Evolutionary conservation across 1,140 invertebrate genomes (phyloP).

Genomic region (Drosophila lacertosa): DNA sequence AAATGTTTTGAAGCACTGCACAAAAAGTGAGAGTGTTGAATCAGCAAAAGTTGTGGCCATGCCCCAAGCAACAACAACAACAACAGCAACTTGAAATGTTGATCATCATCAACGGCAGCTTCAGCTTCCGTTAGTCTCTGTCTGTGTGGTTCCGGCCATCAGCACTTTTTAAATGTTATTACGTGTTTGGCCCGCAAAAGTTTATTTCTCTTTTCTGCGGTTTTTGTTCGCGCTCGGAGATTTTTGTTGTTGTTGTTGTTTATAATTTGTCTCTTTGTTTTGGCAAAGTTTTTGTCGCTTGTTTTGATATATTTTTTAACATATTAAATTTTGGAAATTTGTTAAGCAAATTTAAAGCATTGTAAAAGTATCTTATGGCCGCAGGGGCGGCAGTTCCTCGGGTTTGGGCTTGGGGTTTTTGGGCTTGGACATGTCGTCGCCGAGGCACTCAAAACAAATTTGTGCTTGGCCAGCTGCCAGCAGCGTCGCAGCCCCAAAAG

Average conservation of each 20-base stretch:
- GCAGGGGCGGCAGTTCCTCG: background rate
- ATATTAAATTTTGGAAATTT: conserved; percentile 55
- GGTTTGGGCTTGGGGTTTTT: conserved; percentile 41
- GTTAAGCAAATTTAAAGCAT: conserved; percentile 42
- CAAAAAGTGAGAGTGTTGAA: conserved; percentile 52
- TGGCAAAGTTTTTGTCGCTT: conserved; percentile 9
- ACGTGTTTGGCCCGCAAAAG: conserved; percentile 55
- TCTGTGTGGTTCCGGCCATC: conserved; percentile 30
- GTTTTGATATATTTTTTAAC: conserved; percentile 7
- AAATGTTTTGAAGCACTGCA: conserved; percentile 62
- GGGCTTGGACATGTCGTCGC: conserved; percentile 71
- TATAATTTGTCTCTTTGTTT: conserved; percentile 34
- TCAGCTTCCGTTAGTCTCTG: conserved; percentile 5
- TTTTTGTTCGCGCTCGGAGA: conserved; percentile 35
- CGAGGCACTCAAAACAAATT: conserved; percentile 74
- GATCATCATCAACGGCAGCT: conserved; percentile 36
- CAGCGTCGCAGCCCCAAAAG: conserved; percentile 45
- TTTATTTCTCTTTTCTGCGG: conserved; percentile 33
- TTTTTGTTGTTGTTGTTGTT: conserved; percentile 43
- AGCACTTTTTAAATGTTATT: conserved; percentile 60
- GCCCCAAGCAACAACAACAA: conserved; percentile 29
- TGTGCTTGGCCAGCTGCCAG: conserved; percentile 66
- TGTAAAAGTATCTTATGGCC: conserved; percentile 8
- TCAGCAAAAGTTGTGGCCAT: conserved; percentile 45
- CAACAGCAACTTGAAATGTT: conserved; percentile 46